These are phyloP conservation scores for Spinus pinus DNA, from an alignment of 2,797 vertebrate species.

Conservation along the genomic window DNA sequence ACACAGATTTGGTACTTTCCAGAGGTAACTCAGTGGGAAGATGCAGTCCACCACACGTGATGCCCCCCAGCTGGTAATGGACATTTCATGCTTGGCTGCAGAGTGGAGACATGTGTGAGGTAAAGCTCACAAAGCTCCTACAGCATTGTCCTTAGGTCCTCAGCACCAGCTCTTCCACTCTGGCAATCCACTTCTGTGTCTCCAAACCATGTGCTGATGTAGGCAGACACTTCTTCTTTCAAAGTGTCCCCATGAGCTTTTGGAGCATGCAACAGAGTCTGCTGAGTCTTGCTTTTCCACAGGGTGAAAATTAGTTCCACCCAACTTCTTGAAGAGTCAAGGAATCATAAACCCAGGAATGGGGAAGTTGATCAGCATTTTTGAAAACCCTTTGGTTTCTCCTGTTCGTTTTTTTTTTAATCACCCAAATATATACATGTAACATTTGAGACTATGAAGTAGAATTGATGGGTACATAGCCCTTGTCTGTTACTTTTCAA, in stretches of 20 bases:
- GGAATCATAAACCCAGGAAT: not conserved
- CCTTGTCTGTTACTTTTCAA: slow-evolving; percentile 11
- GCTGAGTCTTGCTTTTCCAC: not conserved
- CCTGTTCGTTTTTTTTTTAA: not conserved
- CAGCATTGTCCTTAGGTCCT: not conserved
- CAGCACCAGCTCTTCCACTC: not conserved
- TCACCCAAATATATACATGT: not conserved
- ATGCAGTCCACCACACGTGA: not conserved
- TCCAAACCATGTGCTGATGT: rapidly evolving
- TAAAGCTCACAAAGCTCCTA: not conserved
- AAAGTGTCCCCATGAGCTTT: not conserved
- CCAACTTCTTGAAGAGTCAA: not conserved
- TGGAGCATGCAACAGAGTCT: not conserved
- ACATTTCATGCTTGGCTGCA: not conserved
- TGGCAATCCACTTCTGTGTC: not conserved
- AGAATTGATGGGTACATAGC: not conserved
- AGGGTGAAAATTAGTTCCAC: not conserved
- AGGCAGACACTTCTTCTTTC: not conserved
- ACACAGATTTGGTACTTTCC: not conserved
- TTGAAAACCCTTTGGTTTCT: not conserved
- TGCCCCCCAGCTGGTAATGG: rapidly evolving
- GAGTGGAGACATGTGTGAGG: rapidly evolving
- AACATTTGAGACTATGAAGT: not conserved
- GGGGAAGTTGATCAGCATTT: not conserved
- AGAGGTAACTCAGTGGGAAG: not conserved